Evolutionary conservation across 2,113 vertebrate species (phyloP).

Genomic region (Ailurus styani): DNA sequence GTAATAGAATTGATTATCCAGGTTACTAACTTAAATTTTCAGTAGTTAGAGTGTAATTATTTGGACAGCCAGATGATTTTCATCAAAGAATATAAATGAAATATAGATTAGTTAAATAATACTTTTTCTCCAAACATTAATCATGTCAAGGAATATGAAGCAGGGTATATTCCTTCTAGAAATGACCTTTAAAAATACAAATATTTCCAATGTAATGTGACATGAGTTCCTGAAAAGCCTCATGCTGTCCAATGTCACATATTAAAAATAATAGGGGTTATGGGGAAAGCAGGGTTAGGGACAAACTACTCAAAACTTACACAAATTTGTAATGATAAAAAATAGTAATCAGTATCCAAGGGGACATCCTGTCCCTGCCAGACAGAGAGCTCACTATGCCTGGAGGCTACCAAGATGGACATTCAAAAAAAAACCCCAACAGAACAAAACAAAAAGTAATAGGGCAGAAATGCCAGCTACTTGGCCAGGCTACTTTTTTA

Average conservation of each 20-base stretch:
- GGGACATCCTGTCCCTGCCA: neutral
- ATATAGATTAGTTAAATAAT: neutral
- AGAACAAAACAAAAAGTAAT: neutral
- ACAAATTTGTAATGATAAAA: constrained; percentile 5
- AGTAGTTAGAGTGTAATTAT: neutral
- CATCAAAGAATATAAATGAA: neutral
- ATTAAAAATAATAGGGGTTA: neutral
- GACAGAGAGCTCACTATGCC: neutral
- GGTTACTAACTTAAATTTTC: constrained; percentile 14
- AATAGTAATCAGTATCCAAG: neutral
- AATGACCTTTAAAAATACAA: constrained; percentile 20
- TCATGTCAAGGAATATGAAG: constrained; percentile 15
- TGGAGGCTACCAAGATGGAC: neutral
- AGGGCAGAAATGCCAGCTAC: neutral
- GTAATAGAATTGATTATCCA: neutral
- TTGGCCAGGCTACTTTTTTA: neutral
- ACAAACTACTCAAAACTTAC: neutral
- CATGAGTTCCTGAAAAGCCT: neutral
- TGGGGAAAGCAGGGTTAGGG: neutral
- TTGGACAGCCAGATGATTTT: neutral
- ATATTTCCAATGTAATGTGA: neutral
- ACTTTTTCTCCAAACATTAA: neutral
- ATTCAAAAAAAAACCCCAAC: neutral
- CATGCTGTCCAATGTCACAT: neutral
- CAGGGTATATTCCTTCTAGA: neutral